Conservation (phyloP, 2,888 invertebrate species). For the Andrena bucephala region DNA sequence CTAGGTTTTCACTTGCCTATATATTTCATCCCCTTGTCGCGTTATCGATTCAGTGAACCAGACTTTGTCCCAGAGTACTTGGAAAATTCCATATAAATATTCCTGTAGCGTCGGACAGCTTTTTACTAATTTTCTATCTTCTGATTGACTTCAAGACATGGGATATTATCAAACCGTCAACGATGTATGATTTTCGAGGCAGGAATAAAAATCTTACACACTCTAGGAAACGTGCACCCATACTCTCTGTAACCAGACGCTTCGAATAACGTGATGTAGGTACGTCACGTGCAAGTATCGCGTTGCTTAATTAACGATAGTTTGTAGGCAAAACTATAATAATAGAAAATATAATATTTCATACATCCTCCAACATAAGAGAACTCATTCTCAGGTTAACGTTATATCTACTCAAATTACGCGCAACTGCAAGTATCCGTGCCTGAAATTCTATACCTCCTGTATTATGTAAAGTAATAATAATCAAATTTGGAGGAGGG, state of each 20-base stretch:
- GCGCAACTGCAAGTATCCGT: no score
- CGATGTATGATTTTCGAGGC: not conserved
- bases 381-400: no score
- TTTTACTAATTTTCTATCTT: not conserved
- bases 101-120: not conserved
- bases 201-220: not conserved
- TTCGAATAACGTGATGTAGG: not conserved
- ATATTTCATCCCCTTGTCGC: not conserved
- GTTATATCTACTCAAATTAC: no score
- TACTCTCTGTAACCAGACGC: not conserved
- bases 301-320: not conserved
- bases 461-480: no score
- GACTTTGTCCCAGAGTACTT: no score
- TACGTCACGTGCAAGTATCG: not conserved
- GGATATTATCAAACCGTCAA: not conserved
- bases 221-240: not conserved
- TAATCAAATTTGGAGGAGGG: no score
- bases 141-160: not conserved
- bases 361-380: no score
- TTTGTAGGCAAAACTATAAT: no score
- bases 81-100: no score
- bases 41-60: no score
- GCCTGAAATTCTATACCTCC: no score
- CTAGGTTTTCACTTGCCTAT: not conserved
- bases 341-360: no score